phyloP scores from a whole-genome alignment of 2,113 vertebrate genomes.

The Tenrec ecaudatus region DNA sequence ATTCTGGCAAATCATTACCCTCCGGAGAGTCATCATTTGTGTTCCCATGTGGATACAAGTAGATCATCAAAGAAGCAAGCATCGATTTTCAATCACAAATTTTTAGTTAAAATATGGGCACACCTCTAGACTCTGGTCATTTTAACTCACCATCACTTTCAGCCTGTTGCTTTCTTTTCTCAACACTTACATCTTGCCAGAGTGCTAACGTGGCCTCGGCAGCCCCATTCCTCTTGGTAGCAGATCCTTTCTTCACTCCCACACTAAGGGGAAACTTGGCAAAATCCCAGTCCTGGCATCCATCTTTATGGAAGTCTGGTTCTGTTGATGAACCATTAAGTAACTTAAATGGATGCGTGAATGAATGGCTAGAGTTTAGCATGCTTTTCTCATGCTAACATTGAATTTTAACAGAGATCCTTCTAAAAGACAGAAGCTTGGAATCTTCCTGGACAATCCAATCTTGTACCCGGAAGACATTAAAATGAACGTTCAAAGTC shows the following conservation, averaged over 20 bases:
- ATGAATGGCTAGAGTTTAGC: accelerated
- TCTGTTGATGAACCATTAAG: neutral
- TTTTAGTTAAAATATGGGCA: neutral
- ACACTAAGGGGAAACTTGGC: neutral
- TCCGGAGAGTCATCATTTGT: neutral
- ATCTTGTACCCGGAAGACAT: neutral
- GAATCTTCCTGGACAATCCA: neutral
- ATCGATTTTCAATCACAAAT: neutral
- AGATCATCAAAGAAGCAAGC: neutral
- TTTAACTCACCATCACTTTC: neutral
- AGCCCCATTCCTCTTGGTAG: neutral
- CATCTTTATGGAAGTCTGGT: neutral
- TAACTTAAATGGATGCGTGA: neutral
- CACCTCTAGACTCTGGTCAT: neutral
- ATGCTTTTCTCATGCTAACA: neutral
- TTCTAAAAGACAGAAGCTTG: neutral
- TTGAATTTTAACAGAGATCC: neutral
- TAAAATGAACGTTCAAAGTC: neutral
- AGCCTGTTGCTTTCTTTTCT: neutral
- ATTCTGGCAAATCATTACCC: neutral
- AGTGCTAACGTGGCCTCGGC: neutral
- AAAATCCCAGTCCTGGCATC: neutral
- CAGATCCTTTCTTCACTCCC: neutral
- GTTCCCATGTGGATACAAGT: neutral
- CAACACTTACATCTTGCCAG: neutral